These are phyloP conservation scores for Eufriesea mexicana DNA, from an alignment of 1,140 invertebrate genomes.

Conservation along the genomic window DNA sequence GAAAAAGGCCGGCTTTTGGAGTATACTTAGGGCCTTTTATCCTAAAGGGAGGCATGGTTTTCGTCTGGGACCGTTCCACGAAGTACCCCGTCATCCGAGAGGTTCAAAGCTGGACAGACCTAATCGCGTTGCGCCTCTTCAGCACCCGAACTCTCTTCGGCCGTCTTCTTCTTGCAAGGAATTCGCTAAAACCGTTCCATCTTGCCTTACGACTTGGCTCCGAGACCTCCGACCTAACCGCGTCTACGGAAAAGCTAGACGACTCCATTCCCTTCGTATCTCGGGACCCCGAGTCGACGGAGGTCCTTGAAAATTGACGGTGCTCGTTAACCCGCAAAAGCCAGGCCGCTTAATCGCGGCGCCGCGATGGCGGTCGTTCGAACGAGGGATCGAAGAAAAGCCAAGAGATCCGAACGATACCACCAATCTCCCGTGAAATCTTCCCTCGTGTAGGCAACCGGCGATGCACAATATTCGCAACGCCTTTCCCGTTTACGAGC, in stretches of 20 bases:
- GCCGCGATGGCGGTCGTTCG: conserved; percentile 24
- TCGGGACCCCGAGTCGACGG: not conserved
- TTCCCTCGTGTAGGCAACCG: conserved; percentile 22
- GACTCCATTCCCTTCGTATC: not conserved
- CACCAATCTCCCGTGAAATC: conserved; percentile 58
- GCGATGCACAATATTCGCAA: not conserved
- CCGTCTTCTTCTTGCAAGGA: conserved; percentile 67
- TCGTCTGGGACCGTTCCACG: conserved; percentile 27
- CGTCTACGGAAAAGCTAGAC: not conserved
- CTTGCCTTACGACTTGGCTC: conserved; percentile 3
- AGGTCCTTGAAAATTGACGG: not conserved
- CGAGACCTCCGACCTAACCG: not conserved
- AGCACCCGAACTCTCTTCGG: conserved; percentile 71
- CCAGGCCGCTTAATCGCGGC: conserved; percentile 28
- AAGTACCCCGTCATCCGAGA: conserved; percentile 38
- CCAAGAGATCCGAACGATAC: conserved; percentile 45
- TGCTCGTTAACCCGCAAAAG: conserved; percentile 15
- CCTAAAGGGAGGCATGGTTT: not conserved
- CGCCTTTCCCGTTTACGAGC: conserved; percentile 1
- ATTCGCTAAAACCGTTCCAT: conserved; percentile 73
- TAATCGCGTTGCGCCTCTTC: conserved; percentile 78
- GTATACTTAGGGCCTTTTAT: not conserved
- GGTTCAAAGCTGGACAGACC: conserved; percentile 68
- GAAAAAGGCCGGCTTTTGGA: too few relatives aligned
- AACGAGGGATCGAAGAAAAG: conserved; percentile 33